Evolutionary conservation across 2,797 vertebrate genomes (phyloP), one percentile per base, ranked within the genome.

Genomic region (Chloroceryle inda): DNA sequence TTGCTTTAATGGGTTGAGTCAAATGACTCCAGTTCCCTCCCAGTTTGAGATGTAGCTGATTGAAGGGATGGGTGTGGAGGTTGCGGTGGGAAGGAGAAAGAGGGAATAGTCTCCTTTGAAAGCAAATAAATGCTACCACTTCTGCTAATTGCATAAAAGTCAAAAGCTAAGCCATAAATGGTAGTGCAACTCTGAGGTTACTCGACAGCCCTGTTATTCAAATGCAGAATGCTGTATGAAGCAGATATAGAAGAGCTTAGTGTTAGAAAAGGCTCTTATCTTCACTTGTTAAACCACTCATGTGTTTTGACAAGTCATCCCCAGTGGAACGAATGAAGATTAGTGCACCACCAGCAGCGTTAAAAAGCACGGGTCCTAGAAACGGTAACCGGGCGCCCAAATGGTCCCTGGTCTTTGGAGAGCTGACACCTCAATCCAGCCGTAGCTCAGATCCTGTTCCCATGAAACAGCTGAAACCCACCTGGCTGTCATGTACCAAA

Each of bases 161-260:
- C 53, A 77, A 93, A 94, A 80, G 72, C 86, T 95, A 87, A 95
- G 87, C 78, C 76, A 82, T 88, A 96, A 88, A 92, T 26, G 40
- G 50, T 52, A 78, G 49, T 47, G 53, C 61, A 52, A 75, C 40
- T 67, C 63, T 61, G 68, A 89, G 81, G 93, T 93, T 93, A 91
- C 44, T 91, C 3, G 50, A 31, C 67, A 86, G 74, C 66, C 17
- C 42, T 83, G 47, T 85, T 94, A 96, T 81, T 95, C 93, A 91
- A 74, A 93, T 58, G 26, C 56, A 77, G 90, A 89, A 75, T 69
- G 55, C 66, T 91, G 56, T n/a, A 85, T 61, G 55, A 78, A 91
- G 73, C 64, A 94, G 91, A 91, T 90, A 89, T 15, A 76, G 79
- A 72, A 69, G 58, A 91, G 87, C 69, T 96, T 92, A 87, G 83